phyloP scores from a whole-genome alignment of 2,888 invertebrate genomes.

The Blastobasis adustella region DNA sequence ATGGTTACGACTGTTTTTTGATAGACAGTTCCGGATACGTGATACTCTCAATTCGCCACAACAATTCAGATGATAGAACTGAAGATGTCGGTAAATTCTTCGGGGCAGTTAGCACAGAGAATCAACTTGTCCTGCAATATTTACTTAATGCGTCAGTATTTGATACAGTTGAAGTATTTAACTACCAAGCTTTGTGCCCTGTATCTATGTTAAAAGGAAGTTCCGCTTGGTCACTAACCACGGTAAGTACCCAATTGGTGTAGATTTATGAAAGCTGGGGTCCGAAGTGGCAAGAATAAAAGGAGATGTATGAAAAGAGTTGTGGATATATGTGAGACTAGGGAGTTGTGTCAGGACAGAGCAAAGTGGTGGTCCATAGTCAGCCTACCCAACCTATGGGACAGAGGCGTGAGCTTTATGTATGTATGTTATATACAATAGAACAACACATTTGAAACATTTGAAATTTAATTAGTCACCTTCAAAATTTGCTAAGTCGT shows the following conservation, averaged over 20 bases:
- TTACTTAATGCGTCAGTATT: conserved; percentile 83
- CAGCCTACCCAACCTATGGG: too few species aligned
- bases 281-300: too few species aligned
- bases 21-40: conserved; percentile 94
- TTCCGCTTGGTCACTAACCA: conserved; percentile 39
- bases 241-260: conserved; percentile 27
- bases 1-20: conserved; percentile 86
- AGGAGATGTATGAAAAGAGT: too few species aligned
- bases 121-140: conserved; percentile 80
- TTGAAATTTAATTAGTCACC: too few species aligned
- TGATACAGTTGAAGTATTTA: conserved; percentile 84
- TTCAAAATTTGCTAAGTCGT: too few species aligned
- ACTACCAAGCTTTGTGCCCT: conserved; percentile 88
- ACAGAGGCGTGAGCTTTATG: too few species aligned
- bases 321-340: too few species aligned
- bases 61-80: conserved; percentile 24
- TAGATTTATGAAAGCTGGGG: too few species aligned
- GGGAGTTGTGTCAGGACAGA: too few species aligned
- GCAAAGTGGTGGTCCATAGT: too few species aligned
- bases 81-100: conserved; percentile 88
- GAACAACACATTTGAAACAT: too few species aligned
- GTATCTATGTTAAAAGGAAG: conserved; percentile 28
- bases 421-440: too few species aligned
- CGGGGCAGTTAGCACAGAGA: conserved; percentile 79
- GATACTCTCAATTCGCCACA: conserved; percentile 76